Percentiles rank a stretch among this genome's conserved stretches.
These are phyloP conservation scores for Azorinus chamasolen DNA, from an alignment of 2,888 invertebrate genomes.

Conservation along the genomic window DNA sequence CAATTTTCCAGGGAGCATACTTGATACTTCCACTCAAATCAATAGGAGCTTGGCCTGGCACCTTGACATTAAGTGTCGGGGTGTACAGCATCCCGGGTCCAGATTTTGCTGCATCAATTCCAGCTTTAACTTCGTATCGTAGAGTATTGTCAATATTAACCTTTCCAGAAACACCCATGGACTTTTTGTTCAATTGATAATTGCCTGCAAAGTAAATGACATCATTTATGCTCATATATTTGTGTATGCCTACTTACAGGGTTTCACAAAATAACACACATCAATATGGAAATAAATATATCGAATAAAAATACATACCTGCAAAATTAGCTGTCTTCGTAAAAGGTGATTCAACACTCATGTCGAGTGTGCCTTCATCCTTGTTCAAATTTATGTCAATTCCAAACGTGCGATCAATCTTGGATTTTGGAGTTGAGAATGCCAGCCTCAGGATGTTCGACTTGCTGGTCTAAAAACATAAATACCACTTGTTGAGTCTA, in stretches of 20 bases:
- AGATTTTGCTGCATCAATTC: constrained; percentile 44
- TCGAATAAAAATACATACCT: constrained; percentile 54
- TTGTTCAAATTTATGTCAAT: constrained; percentile 80
- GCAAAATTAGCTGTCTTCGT: constrained; percentile 77
- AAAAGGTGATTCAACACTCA: constrained; percentile 81
- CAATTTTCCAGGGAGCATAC: constrained; percentile 60
- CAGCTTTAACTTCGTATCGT: constrained; percentile 58
- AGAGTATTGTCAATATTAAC: constrained; percentile 53
- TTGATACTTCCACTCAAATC: constrained; percentile 57
- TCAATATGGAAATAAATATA: too few relatives aligned
- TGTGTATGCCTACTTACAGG: too few relatives aligned
- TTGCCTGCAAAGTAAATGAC: too few relatives aligned
- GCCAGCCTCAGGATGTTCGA: constrained; percentile 79
- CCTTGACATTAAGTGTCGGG: constrained; percentile 50
- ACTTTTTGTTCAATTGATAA: too few relatives aligned
- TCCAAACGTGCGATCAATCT: constrained; percentile 89
- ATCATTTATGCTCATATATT: too few relatives aligned
- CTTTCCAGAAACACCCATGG: constrained; percentile 31
- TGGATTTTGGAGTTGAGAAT: constrained; percentile 94
- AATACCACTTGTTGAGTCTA: neutral
- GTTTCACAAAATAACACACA: too few relatives aligned
- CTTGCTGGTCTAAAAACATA: constrained; percentile 62
- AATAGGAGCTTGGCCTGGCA: constrained; percentile 40
- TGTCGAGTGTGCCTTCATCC: constrained; percentile 69
- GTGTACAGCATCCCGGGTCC: constrained; percentile 59